These are phyloP conservation scores for Lasioglossum vierecki DNA, from an alignment of 2,888 invertebrate genomes.

Conservation along the genomic window DNA sequence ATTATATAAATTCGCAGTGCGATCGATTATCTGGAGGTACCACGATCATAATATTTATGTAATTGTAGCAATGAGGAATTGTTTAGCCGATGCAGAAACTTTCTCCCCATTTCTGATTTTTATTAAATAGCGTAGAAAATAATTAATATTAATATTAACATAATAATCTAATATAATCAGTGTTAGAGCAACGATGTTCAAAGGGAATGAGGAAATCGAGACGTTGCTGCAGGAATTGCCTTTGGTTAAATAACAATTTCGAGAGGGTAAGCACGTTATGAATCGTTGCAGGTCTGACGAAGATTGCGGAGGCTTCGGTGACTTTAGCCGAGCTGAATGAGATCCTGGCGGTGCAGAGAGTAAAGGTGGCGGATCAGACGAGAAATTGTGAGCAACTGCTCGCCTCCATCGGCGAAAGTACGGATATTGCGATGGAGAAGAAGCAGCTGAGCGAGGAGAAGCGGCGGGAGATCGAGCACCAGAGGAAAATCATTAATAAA, in stretches of 20 bases:
- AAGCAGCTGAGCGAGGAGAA: conserved; percentile 92
- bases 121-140: too few relatives aligned
- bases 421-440: conserved; percentile 90
- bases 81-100: too few relatives aligned
- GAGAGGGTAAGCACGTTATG: background rate
- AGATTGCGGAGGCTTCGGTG: conserved; percentile 94
- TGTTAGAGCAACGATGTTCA: too few relatives aligned
- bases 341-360: conserved; percentile 92
- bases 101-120: too few relatives aligned
- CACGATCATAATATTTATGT: too few relatives aligned
- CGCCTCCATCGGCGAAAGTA: conserved; percentile 90
- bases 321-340: conserved; percentile 92
- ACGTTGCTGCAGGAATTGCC: too few relatives aligned
- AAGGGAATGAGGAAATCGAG: too few relatives aligned
- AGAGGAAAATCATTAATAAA: conserved; percentile 90
- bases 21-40: conserved; percentile 77
- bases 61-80: too few relatives aligned
- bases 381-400: conserved; percentile 92
- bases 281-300: conserved; percentile 85
- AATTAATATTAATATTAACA: too few relatives aligned
- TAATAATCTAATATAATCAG: too few relatives aligned
- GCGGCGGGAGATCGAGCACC: conserved; percentile 92
- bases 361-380: conserved; percentile 92
- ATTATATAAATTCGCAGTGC: conserved; percentile 84
- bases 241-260: too few relatives aligned